Evolutionary conservation across 2,888 invertebrate genomes (phyloP).

Genomic region (Scelioninae gen. 1): DNA sequence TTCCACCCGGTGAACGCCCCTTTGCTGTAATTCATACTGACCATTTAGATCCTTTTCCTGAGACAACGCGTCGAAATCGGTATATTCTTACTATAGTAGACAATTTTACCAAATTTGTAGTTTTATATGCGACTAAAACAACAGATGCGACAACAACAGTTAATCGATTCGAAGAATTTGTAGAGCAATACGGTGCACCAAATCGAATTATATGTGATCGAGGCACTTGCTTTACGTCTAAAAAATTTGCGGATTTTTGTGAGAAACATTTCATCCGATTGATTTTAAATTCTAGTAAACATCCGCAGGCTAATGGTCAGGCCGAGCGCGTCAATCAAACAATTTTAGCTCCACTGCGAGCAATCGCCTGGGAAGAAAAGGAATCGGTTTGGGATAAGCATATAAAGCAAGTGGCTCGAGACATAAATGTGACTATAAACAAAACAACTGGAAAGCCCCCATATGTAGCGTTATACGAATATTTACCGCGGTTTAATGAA

Average conservation of each 20-base stretch:
- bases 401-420: not conserved
- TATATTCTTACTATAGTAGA: not conserved
- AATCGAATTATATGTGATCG: constrained; percentile 13
- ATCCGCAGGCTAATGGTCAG: too few species aligned
- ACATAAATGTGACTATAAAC: not conserved
- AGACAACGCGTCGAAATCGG: not conserved
- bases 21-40: not conserved
- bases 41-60: not conserved
- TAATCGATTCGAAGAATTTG: not conserved
- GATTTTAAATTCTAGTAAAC: too few species aligned
- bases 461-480: not conserved
- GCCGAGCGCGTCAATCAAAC: too few species aligned
- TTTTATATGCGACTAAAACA: not conserved
- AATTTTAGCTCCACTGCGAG: not conserved
- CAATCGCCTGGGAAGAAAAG: not conserved
- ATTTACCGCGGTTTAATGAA: not conserved
- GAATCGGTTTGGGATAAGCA: not conserved
- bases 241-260: not conserved
- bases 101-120: constrained; percentile 18
- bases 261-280: not conserved
- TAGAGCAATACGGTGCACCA: constrained; percentile 11
- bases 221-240: not conserved
- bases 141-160: not conserved
- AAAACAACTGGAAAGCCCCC: not conserved
- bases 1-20: not conserved